These are phyloP conservation scores for Macrophya alboannulata DNA, from an alignment of 2,888 invertebrate species.

Conservation along the genomic window DNA sequence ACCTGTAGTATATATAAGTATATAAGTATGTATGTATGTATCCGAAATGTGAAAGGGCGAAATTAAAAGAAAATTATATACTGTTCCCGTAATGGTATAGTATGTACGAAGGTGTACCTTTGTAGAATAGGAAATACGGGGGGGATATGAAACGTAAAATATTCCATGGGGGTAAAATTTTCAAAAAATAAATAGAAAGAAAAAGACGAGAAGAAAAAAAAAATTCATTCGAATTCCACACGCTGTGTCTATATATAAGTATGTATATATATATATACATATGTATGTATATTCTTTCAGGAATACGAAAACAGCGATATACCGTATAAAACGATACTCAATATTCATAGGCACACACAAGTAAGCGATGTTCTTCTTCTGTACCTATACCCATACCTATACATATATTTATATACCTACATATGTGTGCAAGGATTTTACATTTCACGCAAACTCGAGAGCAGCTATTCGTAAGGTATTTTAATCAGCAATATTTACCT, in stretches of 20 bases:
- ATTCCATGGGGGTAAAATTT: not conserved
- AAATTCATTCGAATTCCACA: slow-evolving; percentile 25
- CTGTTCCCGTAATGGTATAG: not conserved
- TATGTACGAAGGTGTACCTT: not conserved
- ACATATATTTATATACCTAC: not conserved
- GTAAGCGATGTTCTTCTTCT: not conserved
- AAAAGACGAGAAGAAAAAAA: too few relatives aligned
- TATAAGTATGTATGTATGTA: not conserved
- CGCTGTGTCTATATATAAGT: too few relatives aligned
- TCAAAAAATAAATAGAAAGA: too few relatives aligned
- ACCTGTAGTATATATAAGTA: too few relatives aligned
- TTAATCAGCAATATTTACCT: not conserved
- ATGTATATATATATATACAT: too few relatives aligned
- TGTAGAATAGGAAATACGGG: not conserved
- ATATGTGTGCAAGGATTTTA: not conserved
- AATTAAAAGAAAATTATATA: slow-evolving; percentile 5
- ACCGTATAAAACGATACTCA: not conserved
- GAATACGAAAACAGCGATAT: not conserved
- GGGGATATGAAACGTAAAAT: not conserved
- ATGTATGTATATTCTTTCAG: not conserved
- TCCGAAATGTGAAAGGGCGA: not conserved
- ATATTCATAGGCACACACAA: slow-evolving; percentile 1
- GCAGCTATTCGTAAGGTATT: not conserved
- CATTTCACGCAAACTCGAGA: not conserved
- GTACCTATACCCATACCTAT: not conserved